phyloP scores from a whole-genome alignment of 1,140 invertebrate genomes.

The Mactra quadrangularis region DNA sequence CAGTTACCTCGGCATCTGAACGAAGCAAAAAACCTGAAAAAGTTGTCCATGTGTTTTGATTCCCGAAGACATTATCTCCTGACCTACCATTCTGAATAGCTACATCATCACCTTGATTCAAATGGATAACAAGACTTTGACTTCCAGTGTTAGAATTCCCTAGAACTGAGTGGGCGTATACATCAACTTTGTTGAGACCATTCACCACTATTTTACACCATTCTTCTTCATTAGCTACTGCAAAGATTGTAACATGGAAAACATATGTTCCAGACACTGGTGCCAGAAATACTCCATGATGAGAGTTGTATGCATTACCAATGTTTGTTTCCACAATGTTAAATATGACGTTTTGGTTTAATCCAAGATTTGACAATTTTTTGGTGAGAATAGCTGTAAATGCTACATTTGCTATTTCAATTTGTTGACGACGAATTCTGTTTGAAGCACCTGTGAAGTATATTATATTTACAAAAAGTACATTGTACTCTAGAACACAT shows the following conservation, averaged over 20 bases:
- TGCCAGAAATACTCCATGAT: conserved; percentile 15
- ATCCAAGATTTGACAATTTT: not conserved
- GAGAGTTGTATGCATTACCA: conserved; percentile 18
- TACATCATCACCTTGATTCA: not conserved
- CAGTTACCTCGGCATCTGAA: not conserved
- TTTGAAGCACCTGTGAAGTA: no score
- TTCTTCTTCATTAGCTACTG: not conserved
- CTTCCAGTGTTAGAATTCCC: not conserved
- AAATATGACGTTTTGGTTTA: conserved; percentile 14
- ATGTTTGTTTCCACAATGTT: conserved; percentile 1
- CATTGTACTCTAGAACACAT: no score
- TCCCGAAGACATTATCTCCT: not conserved
- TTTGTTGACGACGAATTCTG: no score
- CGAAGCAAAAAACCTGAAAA: not conserved
- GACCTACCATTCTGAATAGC: not conserved
- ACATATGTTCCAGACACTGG: conserved; percentile 29
- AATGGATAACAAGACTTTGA: not conserved
- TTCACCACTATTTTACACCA: not conserved
- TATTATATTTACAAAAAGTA: no score
- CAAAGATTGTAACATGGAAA: not conserved
- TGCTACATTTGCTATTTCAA: no score
- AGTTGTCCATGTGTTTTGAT: not conserved
- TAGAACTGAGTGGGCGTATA: not conserved
- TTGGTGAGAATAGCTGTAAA: not conserved
- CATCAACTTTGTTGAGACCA: not conserved